Percentiles rank a stretch among this genome's conserved stretches.
phyloP scores from a whole-genome alignment of 2,888 invertebrate genomes.

The Phortica magna region DNA sequence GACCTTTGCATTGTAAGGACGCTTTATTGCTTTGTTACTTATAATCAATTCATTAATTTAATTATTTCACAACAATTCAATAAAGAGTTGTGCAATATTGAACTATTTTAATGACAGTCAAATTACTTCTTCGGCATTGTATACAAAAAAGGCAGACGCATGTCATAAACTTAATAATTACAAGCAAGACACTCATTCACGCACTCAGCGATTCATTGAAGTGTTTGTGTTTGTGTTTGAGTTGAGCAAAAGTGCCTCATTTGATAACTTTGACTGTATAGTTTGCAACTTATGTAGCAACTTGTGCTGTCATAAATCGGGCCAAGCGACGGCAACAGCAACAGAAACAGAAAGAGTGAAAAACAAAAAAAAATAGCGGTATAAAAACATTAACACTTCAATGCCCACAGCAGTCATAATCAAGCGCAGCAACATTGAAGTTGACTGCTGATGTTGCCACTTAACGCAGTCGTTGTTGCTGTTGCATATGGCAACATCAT shows the following conservation, averaged over 20 bases:
- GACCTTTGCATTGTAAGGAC: no score
- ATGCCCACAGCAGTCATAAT: constrained; percentile 49
- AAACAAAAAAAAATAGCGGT: background rate
- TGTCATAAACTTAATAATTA: no score
- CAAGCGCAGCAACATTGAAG: constrained; percentile 60
- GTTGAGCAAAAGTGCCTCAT: background rate
- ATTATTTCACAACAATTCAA: no score
- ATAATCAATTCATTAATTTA: no score
- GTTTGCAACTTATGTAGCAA: constrained; percentile 14
- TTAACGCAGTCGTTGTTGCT: constrained; percentile 5
- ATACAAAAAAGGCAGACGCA: no score
- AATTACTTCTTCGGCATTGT: no score
- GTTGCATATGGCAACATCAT: constrained; percentile 21
- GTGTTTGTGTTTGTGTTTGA: constrained; percentile 9
- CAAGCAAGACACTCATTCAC: background rate
- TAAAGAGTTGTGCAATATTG: no score
- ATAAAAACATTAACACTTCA: constrained; percentile 22
- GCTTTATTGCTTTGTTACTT: no score
- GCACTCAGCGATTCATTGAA: background rate
- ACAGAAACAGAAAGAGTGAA: background rate
- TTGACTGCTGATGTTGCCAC: constrained; percentile 27
- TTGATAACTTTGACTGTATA: background rate
- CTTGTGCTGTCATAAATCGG: constrained; percentile 7
- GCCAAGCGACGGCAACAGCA: constrained; percentile 12
- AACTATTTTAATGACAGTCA: no score